Conservation (phyloP, 2,113 vertebrate species). For the Pygathrix nemaeus region DNA sequence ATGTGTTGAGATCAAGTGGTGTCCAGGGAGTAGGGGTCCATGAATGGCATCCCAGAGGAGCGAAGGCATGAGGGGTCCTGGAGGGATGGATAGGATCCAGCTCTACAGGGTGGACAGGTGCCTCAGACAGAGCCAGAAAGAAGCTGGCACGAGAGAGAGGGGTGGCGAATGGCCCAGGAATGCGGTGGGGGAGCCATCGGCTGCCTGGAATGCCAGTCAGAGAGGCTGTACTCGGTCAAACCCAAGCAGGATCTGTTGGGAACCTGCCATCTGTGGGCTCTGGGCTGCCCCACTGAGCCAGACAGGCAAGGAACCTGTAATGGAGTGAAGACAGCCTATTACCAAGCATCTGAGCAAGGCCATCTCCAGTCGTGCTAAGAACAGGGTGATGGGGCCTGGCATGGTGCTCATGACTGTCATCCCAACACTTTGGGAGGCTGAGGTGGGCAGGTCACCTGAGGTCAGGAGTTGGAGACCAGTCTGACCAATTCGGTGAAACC, state of each 20-base stretch:
- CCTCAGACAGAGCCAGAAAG: neutral
- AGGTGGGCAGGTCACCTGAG: too few species aligned
- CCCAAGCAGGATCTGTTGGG: neutral
- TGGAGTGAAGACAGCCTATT: neutral
- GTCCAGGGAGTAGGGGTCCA: neutral
- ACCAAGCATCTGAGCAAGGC: neutral
- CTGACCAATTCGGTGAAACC: too few species aligned
- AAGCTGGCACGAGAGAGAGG: neutral
- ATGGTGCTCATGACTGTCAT: too few species aligned
- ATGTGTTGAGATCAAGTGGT: neutral
- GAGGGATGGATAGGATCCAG: neutral
- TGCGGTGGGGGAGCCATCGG: fast-evolving
- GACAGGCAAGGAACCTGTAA: neutral
- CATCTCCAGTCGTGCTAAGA: neutral
- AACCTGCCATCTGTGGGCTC: neutral
- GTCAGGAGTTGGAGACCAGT: too few species aligned
- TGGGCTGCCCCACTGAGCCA: neutral
- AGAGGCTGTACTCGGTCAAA: neutral
- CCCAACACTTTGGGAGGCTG: too few species aligned
- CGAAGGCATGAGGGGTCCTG: neutral
- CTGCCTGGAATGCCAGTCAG: neutral
- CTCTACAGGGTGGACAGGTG: neutral
- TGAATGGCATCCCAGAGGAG: neutral
- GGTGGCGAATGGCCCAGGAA: neutral
- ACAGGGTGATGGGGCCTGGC: neutral